Base-by-base conservation (phyloP, 2,113 vertebrate genomes). In the Amazona vittata region DNA sequence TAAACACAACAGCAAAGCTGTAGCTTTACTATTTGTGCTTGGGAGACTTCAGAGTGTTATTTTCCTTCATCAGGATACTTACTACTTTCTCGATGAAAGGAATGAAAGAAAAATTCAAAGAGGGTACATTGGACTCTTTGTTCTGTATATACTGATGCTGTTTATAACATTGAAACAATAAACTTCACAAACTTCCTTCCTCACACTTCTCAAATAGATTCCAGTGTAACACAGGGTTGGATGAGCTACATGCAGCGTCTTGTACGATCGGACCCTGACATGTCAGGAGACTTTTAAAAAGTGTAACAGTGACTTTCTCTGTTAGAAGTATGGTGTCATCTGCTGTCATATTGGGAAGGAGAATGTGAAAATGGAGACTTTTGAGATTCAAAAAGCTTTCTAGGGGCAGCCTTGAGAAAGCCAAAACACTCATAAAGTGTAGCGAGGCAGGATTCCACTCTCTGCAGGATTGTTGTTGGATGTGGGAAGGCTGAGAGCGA, bases 41-140 rank as follows among this genome's bases (percentile, higher is more conserved):
- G 6, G 18, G 41, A 90, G 21, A 37, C 12, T 68, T 85, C 12
- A 65, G 25, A 41, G 6, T 26, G 41, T 2, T 50, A 20, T 52
- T 68, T 82, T 79, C 12, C 37, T 62, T 73, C 21, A 18, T 68
- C 11, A 39, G 43, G 52, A n/a, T 4, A 43, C 10, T 39, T 64
- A 18, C 6, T 46, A 20, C 29, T 71, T 76, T 47, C n/a, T 37
- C 55, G n/a, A 63, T 44, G 6, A 86, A 88, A 65, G 29, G 16
- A 59, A 71, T 47, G 25, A 47, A 89, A 86, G 17, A 59, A 91
- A 71, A 81, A 60, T 43, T 15, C 29, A 5, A 67, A 63, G 21
- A 63, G 11, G 0, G 1, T n/a, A 29, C 2, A 2, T 4, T 64
- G 33, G 8, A 35, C 11, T 83, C 10, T 20, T 16, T 70, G 9